Conservation (phyloP, 2,797 vertebrate genomes). For the Gymnoscopelus braueri region DNA sequence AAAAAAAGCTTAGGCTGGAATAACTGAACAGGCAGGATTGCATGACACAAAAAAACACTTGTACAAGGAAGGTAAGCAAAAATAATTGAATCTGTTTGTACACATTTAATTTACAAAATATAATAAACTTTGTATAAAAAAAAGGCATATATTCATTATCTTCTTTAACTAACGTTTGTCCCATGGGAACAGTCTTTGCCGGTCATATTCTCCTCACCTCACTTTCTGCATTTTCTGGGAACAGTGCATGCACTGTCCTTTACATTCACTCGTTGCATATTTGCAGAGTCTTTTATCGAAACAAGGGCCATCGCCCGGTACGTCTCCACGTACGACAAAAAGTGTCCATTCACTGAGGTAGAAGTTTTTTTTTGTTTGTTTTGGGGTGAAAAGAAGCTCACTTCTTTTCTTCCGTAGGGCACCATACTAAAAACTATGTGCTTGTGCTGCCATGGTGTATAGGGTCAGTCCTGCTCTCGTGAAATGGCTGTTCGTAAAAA, state of each 20-base stretch:
- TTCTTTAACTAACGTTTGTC: conserved; percentile 80
- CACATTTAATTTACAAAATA: conserved; percentile 92
- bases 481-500: conserved; percentile 79
- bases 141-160: conserved; percentile 83
- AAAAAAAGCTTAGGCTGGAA: conserved; percentile 64
- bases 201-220: conserved; percentile 30
- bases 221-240: conserved; percentile 47
- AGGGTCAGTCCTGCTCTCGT: conserved; percentile 81
- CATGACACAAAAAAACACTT: conserved; percentile 48
- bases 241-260: conserved; percentile 49
- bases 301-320: no score
- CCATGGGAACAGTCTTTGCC: conserved; percentile 49
- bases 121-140: conserved; percentile 86
- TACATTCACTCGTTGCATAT: conserved; percentile 80
- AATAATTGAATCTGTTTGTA: conserved; percentile 90
- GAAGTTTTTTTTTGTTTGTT: conserved; percentile 69
- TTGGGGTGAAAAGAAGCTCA: conserved; percentile 31
- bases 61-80: conserved; percentile 84
- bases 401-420: conserved; percentile 26
- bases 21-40: conserved; percentile 78
- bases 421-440: conserved; percentile 78
- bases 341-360: conserved; percentile 90
- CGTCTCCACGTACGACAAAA: conserved; percentile 4
- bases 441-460: conserved; percentile 63
- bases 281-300: conserved; percentile 64